phyloP scores from a whole-genome alignment of 2,797 vertebrate species.

The Crenichthys baileyi region DNA sequence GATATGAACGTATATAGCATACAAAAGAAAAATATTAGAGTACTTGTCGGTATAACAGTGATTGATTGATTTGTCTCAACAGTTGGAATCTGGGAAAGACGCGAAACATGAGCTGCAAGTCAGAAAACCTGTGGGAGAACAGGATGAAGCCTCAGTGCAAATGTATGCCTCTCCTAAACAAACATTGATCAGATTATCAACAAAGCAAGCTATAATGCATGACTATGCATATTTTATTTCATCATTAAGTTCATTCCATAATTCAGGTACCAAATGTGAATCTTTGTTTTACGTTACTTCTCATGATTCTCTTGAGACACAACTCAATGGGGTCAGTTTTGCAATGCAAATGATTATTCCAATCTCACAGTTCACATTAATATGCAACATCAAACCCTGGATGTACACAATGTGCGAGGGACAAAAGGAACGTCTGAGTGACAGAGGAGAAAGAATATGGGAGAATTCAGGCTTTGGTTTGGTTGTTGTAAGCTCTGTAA shows the following conservation, averaged over 20 bases:
- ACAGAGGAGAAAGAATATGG: slow-evolving; percentile 22
- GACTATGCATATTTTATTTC: background rate
- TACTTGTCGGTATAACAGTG: background rate
- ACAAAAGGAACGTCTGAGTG: slow-evolving; percentile 28
- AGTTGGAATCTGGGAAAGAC: background rate
- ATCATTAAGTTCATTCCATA: background rate
- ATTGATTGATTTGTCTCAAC: background rate
- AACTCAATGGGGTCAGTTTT: background rate
- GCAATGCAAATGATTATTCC: slow-evolving; percentile 7
- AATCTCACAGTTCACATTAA: slow-evolving; percentile 3
- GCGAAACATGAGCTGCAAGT: background rate
- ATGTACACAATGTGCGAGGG: slow-evolving; percentile 26
- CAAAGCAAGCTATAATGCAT: background rate
- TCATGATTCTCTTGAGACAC: background rate
- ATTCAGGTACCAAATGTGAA: background rate
- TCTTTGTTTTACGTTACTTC: background rate
- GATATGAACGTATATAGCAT: background rate
- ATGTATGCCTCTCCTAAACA: background rate
- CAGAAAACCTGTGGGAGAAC: background rate
- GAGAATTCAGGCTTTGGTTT: slow-evolving; percentile 66
- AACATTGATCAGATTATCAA: background rate
- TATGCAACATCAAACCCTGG: slow-evolving; percentile 34
- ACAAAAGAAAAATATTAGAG: background rate
- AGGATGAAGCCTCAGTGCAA: background rate
- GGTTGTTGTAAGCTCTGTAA: slow-evolving; percentile 57